Percentiles rank a stretch among this genome's conserved stretches.
Conservation (phyloP, 2,797 vertebrate species). For the Thunnus albacares region DNA sequence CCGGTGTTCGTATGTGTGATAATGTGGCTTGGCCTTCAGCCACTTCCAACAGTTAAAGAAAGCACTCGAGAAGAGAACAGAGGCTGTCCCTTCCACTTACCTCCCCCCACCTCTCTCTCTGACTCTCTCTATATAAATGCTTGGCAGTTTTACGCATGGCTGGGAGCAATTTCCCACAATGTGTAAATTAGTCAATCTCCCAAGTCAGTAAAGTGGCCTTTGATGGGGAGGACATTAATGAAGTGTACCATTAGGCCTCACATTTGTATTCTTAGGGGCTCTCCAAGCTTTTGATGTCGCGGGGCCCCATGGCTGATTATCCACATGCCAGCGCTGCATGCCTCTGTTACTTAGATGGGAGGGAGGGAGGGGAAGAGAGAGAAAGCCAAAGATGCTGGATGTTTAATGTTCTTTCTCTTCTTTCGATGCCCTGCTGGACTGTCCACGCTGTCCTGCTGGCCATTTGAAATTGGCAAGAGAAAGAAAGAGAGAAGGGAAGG, state of each 20-base stretch:
- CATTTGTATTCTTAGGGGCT: slow-evolving; percentile 92
- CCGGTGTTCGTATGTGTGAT: slow-evolving; percentile 71
- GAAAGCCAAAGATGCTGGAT: slow-evolving; percentile 66
- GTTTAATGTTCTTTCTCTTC: slow-evolving; percentile 64
- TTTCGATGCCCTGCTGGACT: slow-evolving; percentile 59
- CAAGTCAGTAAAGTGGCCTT: slow-evolving; percentile 95
- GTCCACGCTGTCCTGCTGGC: slow-evolving; percentile 67
- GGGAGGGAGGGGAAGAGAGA: slow-evolving; percentile 60
- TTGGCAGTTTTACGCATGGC: slow-evolving; percentile 91
- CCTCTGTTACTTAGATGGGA: slow-evolving; percentile 86
- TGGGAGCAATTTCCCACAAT: slow-evolving; percentile 98
- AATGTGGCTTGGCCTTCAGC: slow-evolving; percentile 80
- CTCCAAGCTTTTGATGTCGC: slow-evolving; percentile 91
- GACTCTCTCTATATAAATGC: slow-evolving; percentile 87
- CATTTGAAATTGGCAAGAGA: slow-evolving; percentile 71
- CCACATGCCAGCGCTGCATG: slow-evolving; percentile 90
- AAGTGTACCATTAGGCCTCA: slow-evolving; percentile 93
- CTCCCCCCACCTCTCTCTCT: slow-evolving; percentile 77
- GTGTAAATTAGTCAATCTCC: slow-evolving; percentile 98
- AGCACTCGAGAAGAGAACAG: slow-evolving; percentile 75
- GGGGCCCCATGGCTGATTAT: slow-evolving; percentile 90
- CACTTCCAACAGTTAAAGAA: slow-evolving; percentile 80
- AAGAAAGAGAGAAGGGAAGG: slow-evolving; percentile 55
- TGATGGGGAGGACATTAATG: slow-evolving; percentile 95
- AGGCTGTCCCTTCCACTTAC: slow-evolving; percentile 76